Percentiles rank a stretch among this genome's conserved stretches.
These are phyloP conservation scores for Scaptomyza montana DNA, from an alignment of 1,140 invertebrate species.

Conservation along the genomic window DNA sequence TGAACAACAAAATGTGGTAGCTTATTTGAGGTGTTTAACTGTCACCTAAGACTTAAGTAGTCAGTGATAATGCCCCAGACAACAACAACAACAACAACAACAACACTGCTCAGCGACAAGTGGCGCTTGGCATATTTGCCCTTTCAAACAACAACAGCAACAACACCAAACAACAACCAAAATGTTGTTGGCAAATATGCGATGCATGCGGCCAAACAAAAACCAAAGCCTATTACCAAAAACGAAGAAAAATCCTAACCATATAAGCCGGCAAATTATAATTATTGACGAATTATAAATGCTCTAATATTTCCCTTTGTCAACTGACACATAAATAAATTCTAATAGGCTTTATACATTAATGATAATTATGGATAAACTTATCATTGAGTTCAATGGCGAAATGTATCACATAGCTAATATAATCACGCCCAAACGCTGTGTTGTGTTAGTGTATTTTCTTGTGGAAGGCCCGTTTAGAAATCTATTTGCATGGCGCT, in stretches of 20 bases:
- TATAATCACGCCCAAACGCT: background rate
- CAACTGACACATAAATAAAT: no score
- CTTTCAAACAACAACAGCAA: no score
- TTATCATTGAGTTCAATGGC: background rate
- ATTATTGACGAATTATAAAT: slow-evolving; percentile 12
- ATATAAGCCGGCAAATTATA: slow-evolving; percentile 5
- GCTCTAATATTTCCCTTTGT: slow-evolving; percentile 8
- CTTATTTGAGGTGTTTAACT: slow-evolving; percentile 76
- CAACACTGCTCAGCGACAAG: no score
- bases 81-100: background rate
- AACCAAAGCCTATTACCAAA: slow-evolving; percentile 47
- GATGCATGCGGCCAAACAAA: slow-evolving; percentile 41
- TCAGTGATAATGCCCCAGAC: slow-evolving; percentile 43
- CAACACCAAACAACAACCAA: no score
- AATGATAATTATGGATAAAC: no score
- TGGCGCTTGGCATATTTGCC: slow-evolving; percentile 54
- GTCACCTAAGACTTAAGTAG: slow-evolving; percentile 76
- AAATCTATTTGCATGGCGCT: slow-evolving; percentile 70
- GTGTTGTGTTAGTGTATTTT: background rate
- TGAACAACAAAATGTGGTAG: slow-evolving; percentile 57
- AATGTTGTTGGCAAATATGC: slow-evolving; percentile 45
- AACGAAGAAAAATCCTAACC: background rate
- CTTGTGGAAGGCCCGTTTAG: slow-evolving; percentile 49
- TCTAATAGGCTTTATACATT: no score
- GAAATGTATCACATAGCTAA: background rate